Base-by-base conservation (phyloP, 2,888 invertebrate species). In the Agrotis exclamationis region DNA sequence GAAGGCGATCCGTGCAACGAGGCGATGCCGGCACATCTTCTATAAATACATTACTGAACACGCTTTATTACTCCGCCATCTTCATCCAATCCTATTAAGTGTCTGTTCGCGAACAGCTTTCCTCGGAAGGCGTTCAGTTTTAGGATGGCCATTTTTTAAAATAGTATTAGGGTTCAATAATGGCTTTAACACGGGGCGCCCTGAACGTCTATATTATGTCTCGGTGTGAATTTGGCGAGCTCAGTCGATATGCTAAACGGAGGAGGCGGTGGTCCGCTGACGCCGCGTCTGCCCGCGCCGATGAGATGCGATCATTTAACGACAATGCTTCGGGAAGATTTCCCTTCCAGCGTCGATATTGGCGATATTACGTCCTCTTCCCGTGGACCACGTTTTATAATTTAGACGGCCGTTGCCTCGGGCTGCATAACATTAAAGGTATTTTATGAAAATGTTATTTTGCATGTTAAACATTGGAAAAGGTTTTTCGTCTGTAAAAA, bases 11-110 rank as follows among this genome's bases (percentile, higher is more conserved):
- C 88, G 87, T 88, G 90, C 90, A 90, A 85, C 88, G 89, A 87
- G 85, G 87, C 89, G 87, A 87, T 89, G 90, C 87, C 89, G 89
- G 91, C 89, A 91, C 88, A 92, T 93, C 92, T 91, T 90, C 92
- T 91, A 93, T 95, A 96, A 95, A 95, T 94, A 95, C 94, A 95
- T 95, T 96, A 95, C 87, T 83, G 94, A 94, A 96, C 95, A 95
- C 94, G 94, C 92, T 95, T 95, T 95, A 95, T 95, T 95, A 95
- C 95, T 95, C 89, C 88, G 92, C 94, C 93, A 93, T 94, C 94
- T 93, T 94, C 92, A 93, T 95, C 93, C 94, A 95, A 96, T 96
- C 95, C 94, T 94, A 94, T 96, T 96, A 95, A 93, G 93, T 91
- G 93, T 92, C 92, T 92, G 92, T 92, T 93, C 91, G 90, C 90